Evolutionary conservation across 2,888 invertebrate genomes (phyloP).

Genomic region (Leptopilina myrica): DNA sequence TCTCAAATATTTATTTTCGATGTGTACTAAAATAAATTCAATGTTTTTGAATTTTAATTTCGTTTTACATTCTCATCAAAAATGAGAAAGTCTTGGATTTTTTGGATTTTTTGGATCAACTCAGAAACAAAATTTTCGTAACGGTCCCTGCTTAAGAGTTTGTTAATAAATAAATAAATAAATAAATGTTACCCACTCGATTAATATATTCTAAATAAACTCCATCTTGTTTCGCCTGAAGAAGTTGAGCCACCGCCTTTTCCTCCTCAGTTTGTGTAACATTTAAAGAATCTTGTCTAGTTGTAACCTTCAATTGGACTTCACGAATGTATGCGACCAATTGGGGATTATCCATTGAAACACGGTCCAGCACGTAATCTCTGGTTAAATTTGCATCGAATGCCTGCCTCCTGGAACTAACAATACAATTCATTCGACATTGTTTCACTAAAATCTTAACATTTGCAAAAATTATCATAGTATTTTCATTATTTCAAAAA

Average conservation of each 20-base stretch:
- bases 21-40: too few species aligned
- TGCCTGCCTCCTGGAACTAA: conserved; percentile 79
- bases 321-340: conserved; percentile 86
- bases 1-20: too few species aligned
- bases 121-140: too few species aligned
- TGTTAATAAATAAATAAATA: conserved; percentile 18
- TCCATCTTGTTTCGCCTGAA: conserved; percentile 76
- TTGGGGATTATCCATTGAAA: conserved; percentile 86
- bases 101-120: too few species aligned
- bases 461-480: neutral
- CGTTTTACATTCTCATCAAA: too few species aligned
- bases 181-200: conserved; percentile 59
- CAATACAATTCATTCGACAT: neutral
- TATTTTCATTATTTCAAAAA: neutral
- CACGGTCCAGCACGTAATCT: conserved; percentile 85
- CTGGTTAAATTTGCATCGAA: conserved; percentile 89
- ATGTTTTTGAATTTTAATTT: too few species aligned
- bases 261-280: conserved; percentile 77
- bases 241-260: conserved; percentile 75
- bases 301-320: conserved; percentile 80
- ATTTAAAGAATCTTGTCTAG: conserved; percentile 68
- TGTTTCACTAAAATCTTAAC: neutral
- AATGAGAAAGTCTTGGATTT: too few species aligned
- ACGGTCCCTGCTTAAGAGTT: conserved; percentile 38
- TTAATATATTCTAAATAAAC: conserved; percentile 73